Evolutionary conservation across 2,797 vertebrate genomes (phyloP).

Genomic region (Eupleurogrammus muticus): DNA sequence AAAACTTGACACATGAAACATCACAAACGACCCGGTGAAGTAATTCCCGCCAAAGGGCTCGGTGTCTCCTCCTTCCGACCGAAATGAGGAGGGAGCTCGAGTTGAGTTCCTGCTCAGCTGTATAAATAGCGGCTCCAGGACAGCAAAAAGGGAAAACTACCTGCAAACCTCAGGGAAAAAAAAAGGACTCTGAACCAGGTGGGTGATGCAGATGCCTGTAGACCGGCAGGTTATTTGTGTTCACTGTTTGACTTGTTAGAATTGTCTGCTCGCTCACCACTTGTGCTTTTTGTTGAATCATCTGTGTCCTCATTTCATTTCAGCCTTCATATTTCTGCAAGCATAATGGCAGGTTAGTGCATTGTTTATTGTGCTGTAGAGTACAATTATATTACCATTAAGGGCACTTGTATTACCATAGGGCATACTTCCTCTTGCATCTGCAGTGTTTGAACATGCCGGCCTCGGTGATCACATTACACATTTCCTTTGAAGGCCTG

Average conservation of each 20-base stretch:
- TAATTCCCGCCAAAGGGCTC: neutral
- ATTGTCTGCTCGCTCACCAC: neutral
- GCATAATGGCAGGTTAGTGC: constrained; percentile 70
- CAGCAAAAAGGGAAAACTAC: neutral
- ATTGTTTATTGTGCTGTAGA: neutral
- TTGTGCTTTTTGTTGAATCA: neutral
- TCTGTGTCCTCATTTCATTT: constrained; percentile 32
- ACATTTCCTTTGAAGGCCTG: neutral
- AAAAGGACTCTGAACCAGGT: constrained; percentile 35
- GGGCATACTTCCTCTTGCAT: neutral
- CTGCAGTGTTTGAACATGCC: neutral
- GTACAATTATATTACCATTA: neutral
- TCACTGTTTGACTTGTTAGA: neutral
- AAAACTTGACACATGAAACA: neutral
- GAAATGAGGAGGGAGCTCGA: neutral
- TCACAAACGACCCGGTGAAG: neutral
- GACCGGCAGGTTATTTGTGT: neutral
- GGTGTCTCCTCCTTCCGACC: constrained; percentile 48
- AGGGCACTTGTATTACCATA: neutral
- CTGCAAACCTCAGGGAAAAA: neutral
- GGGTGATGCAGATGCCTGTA: neutral
- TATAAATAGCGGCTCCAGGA: constrained; percentile 40
- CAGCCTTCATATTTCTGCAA: constrained; percentile 17
- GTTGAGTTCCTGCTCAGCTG: neutral
- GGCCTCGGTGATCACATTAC: neutral